Conservation (phyloP, 2,113 vertebrate species). For the Tonatia bakeri region DNA sequence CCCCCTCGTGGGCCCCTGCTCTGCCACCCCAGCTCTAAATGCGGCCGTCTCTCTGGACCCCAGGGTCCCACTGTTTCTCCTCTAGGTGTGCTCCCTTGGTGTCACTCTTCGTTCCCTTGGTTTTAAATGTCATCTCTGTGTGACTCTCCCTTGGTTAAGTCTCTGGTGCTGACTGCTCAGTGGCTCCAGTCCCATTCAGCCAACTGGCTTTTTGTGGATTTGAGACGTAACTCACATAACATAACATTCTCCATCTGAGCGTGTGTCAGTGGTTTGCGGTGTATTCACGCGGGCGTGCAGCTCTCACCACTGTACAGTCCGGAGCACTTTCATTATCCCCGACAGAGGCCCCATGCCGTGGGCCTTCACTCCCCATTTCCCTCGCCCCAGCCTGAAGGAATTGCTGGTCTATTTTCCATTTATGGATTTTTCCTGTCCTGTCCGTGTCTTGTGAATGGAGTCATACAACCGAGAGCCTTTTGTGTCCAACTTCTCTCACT, state of each 20-base stretch:
- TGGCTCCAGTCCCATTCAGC: background rate
- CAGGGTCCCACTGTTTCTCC: rapidly evolving
- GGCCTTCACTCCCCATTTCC: no score
- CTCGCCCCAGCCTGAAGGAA: no score
- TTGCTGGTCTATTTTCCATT: no score
- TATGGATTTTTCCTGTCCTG: no score
- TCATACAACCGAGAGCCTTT: no score
- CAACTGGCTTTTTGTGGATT: background rate
- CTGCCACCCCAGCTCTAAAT: background rate
- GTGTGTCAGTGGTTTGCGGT: background rate
- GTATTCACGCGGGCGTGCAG: background rate
- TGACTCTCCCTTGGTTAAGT: background rate
- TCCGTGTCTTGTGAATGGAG: no score
- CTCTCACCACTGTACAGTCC: no score
- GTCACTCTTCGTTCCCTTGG: background rate
- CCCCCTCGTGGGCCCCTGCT: background rate
- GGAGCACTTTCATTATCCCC: no score
- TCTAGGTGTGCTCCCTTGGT: no score
- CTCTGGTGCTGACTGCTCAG: background rate
- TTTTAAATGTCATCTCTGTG: background rate
- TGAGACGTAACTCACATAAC: no score
- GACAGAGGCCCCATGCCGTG: no score
- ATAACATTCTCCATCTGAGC: background rate
- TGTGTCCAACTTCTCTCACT: no score
- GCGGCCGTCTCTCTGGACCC: background rate